Percentiles rank a stretch among this genome's conserved stretches.
Evolutionary conservation across 2,113 vertebrate species (phyloP).

Genomic region (Scortum barcoo): DNA sequence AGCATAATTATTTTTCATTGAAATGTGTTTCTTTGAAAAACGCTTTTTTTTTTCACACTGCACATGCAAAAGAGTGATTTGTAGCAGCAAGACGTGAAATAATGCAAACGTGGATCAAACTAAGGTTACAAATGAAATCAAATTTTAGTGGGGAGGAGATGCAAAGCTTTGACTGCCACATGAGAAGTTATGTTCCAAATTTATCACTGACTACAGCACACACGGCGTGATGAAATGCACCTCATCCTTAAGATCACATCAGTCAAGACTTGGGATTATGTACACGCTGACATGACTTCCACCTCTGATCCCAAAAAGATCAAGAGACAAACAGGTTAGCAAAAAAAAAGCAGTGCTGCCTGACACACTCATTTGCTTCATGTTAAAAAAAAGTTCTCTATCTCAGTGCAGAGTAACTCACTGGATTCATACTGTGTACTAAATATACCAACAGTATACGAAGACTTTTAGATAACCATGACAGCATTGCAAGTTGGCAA

Average conservation of each 20-base stretch:
- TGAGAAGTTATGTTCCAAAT: background rate
- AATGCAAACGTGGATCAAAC: background rate
- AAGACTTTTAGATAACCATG: no score
- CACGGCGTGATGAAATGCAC: background rate
- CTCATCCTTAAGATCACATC: background rate
- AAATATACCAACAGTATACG: background rate
- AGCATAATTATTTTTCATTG: no score
- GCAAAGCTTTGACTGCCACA: background rate
- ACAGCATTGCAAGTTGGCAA: no score
- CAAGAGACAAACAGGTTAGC: background rate
- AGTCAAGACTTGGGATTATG: background rate
- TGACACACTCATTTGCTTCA: background rate
- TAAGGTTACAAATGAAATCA: background rate
- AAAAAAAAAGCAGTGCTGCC: background rate
- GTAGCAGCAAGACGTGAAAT: no score
- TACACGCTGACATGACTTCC: background rate
- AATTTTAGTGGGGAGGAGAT: background rate
- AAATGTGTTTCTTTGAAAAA: no score
- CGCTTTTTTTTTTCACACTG: no score
- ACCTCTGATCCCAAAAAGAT: constrained; percentile 13
- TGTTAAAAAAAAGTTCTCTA: background rate
- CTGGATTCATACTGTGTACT: background rate
- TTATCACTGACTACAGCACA: background rate
- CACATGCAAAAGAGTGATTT: background rate
- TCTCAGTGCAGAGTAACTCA: background rate